Evolutionary conservation across 1,140 invertebrate species (phyloP), one percentile per base, ranked within the genome.

Genomic region (Drosophila melanica): DNA sequence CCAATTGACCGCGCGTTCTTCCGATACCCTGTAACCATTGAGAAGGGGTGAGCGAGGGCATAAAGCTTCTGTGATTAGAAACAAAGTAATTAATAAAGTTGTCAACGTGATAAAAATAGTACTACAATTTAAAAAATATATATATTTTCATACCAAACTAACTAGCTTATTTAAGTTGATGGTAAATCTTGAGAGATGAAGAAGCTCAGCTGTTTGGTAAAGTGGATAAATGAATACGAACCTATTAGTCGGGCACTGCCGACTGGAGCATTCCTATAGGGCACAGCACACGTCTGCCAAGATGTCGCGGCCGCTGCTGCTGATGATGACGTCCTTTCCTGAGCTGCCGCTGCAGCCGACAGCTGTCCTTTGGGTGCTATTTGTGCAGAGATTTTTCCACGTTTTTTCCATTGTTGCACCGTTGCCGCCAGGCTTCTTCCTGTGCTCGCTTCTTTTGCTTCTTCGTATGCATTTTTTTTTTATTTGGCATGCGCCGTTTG

Each of bases 311-410:
- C 7, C 14, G 48, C 12, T 10, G 23, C 14, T 54, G 51, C n/a
- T 48, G 67, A 69, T 55, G 51, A 66, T 65, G 68, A 65, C 44
- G 42, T 48, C 44, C 42, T 8, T 41, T 30, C 12, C n/a, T 7
- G 16, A 11, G 57, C n/a, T 16, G 30, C n/a, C 6, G 30, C 63
- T 65, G 62, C 44, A 51, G 45, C 63, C 42, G 80, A 82, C 80
- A 82, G 80, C 80, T 82, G 80, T 84, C 80, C 80, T 76, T 72
- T 75, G 80, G 80, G 79, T 81, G 79, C 78, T 78, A 67, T 67
- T 79, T 73, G 78, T 60, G 59, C 60, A 20, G 45, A 79, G 80
- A 82, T 79, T 82, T 75, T 82, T 84, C 66, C 80, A 82, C 79
- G 20, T 76, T 81, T 79, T 59, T 75, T 64, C 72, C 62, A 79